These are phyloP conservation scores for Karalla daura DNA, from an alignment of 2,797 vertebrate genomes.

Conservation along the genomic window DNA sequence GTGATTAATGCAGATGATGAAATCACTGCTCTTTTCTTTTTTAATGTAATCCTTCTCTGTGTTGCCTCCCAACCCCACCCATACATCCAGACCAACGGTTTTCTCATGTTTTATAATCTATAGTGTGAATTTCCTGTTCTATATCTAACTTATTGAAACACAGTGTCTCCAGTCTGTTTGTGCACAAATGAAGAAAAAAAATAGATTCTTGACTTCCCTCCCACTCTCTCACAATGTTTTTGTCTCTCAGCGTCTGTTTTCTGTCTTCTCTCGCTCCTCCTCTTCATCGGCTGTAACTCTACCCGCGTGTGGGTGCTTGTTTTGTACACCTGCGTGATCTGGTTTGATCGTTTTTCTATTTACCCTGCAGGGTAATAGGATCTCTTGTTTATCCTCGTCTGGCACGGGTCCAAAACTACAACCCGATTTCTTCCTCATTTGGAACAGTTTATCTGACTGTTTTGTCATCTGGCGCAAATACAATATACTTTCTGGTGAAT, in stretches of 20 bases:
- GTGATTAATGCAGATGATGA: too few species aligned
- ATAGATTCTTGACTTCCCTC: neutral
- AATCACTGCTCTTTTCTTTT: too few species aligned
- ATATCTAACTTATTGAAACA: neutral
- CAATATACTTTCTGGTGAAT: neutral
- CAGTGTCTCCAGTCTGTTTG: neutral
- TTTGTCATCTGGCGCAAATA: neutral
- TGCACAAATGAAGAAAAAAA: neutral
- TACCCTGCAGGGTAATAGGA: neutral
- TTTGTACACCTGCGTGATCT: neutral
- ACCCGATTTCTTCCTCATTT: neutral
- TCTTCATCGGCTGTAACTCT: neutral
- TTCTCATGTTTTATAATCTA: too few species aligned
- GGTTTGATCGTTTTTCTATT: neutral
- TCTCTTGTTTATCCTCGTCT: neutral
- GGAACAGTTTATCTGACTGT: neutral
- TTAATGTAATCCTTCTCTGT: too few species aligned
- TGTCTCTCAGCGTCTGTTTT: neutral
- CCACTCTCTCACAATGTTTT: neutral
- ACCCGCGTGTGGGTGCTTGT: conserved; percentile 4
- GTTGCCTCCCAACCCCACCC: too few species aligned
- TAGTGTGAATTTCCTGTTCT: too few species aligned
- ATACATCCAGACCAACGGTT: too few species aligned
- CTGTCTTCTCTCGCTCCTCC: neutral
- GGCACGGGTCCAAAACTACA: neutral